Evolutionary conservation across 2,888 invertebrate genomes (phyloP).

Genomic region (Chouioia cunea): DNA sequence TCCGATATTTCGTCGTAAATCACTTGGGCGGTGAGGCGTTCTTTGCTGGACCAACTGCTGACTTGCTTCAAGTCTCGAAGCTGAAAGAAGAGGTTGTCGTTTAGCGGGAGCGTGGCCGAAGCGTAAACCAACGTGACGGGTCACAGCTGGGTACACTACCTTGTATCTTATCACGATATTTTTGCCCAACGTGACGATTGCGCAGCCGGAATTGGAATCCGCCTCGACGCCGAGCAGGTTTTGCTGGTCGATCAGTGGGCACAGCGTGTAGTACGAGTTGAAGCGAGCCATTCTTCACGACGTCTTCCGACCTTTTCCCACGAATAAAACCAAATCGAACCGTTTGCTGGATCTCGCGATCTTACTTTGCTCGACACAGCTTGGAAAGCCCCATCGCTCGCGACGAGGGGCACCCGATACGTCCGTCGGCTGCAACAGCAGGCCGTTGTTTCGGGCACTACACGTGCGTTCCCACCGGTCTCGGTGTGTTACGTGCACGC

Average conservation of each 20-base stretch:
- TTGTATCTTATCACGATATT: conserved; percentile 82
- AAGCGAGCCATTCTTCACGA: conserved; percentile 75
- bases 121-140: neutral
- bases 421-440: too few relatives aligned
- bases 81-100: conserved; percentile 68
- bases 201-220: conserved; percentile 74
- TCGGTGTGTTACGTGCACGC: too few relatives aligned
- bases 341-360: too few relatives aligned
- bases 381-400: too few relatives aligned
- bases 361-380: too few relatives aligned
- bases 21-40: conserved; percentile 77
- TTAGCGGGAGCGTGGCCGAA: neutral
- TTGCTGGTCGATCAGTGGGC: conserved; percentile 79
- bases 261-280: conserved; percentile 77
- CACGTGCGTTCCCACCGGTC: too few relatives aligned
- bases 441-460: too few relatives aligned
- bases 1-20: conserved; percentile 73
- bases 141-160: too few relatives aligned
- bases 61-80: conserved; percentile 81
- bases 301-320: neutral
- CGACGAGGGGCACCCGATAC: too few relatives aligned
- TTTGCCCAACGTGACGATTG: conserved; percentile 78
- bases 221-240: conserved; percentile 77
- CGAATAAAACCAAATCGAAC: too few relatives aligned
- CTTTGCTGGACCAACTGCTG: conserved; percentile 80